Conservation (phyloP, 2,888 invertebrate species). For the Xestia xanthographa region DNA sequence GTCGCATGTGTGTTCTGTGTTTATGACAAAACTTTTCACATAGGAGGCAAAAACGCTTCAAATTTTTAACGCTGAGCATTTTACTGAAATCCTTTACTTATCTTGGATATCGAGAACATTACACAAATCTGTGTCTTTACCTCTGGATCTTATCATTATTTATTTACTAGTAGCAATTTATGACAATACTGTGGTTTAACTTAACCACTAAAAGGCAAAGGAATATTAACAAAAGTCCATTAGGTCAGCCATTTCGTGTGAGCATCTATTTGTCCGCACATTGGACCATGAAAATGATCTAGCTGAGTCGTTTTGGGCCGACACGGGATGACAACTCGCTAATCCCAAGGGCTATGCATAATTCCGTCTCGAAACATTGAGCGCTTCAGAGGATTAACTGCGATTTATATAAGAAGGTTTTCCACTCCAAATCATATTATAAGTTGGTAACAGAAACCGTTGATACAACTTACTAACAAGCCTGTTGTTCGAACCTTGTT, state of each 20-base stretch:
- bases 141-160: neutral
- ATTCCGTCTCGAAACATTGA: constrained; percentile 87
- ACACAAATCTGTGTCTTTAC: too few relatives aligned
- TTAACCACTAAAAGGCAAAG: constrained; percentile 12
- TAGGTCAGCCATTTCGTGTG: constrained; percentile 58
- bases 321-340: constrained; percentile 86
- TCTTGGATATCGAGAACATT: constrained; percentile 8
- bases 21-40: constrained; percentile 16
- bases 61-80: constrained; percentile 10
- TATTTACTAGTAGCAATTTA: neutral
- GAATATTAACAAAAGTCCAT: constrained; percentile 57
- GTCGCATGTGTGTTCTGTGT: neutral
- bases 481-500: constrained; percentile 45
- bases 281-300: constrained; percentile 82
- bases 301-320: constrained; percentile 79
- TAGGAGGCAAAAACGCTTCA: neutral
- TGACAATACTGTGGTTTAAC: neutral
- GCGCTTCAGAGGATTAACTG: constrained; percentile 84
- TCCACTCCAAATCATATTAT: constrained; percentile 76
- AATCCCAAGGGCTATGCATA: constrained; percentile 88
- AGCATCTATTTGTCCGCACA: constrained; percentile 74
- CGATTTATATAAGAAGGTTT: constrained; percentile 84
- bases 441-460: constrained; percentile 50
- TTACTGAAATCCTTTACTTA: neutral
- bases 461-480: constrained; percentile 60